Conservation (phyloP, 2,113 vertebrate species). For the Silurus meridionalis region DNA sequence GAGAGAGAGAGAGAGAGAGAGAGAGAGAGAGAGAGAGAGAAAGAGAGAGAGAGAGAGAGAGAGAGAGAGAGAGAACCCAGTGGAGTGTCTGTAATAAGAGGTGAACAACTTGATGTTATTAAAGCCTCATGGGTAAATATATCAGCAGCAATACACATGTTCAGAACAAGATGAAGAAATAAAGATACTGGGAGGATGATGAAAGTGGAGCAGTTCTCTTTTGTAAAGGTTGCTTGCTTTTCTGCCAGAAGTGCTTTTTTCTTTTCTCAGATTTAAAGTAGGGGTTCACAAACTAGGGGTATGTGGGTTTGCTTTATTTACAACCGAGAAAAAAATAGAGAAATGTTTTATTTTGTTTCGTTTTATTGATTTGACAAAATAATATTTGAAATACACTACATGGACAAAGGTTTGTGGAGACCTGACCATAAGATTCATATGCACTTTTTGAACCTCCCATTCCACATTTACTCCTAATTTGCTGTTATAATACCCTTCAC, state of each 20-base stretch:
- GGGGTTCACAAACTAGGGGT: neutral
- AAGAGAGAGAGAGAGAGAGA: no score
- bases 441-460: no score
- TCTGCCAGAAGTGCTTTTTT: neutral
- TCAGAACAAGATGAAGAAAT: neutral
- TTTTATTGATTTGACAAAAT: neutral
- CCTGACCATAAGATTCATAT: no score
- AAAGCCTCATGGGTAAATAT: neutral
- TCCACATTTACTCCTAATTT: neutral
- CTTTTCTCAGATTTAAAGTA: neutral
- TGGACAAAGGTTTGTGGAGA: no score
- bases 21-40: neutral
- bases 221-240: neutral
- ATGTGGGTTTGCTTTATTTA: neutral
- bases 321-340: neutral
- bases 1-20: neutral
- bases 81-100: conserved; percentile 42
- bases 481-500: no score
- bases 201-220: neutral
- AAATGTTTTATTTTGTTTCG: neutral
- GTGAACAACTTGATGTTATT: conserved; percentile 26
- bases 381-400: neutral
- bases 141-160: neutral
- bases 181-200: neutral
- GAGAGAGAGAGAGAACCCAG: neutral